These are phyloP conservation scores for Lophura nycthemera DNA, from an alignment of 2,113 vertebrate species.

Conservation along the genomic window DNA sequence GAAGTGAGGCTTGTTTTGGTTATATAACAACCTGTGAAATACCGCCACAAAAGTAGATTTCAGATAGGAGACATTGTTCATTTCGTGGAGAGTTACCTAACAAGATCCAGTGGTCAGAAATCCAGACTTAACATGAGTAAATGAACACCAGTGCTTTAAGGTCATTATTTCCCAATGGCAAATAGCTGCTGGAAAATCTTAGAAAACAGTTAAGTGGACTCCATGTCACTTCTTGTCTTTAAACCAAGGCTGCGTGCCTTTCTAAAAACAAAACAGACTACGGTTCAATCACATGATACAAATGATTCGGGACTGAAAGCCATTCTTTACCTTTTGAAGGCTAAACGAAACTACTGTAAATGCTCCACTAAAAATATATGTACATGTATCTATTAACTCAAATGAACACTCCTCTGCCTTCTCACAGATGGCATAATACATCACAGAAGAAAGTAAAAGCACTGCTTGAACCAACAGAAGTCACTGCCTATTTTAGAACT, in stretches of 20 bases:
- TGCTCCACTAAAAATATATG: background rate
- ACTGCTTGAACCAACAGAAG: background rate
- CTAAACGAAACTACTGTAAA: background rate
- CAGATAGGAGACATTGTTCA: background rate
- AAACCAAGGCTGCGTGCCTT: background rate
- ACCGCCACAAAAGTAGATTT: background rate
- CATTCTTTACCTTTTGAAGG: background rate
- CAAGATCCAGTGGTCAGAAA: background rate
- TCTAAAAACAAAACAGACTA: background rate
- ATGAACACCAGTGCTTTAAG: background rate
- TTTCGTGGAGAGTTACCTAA: background rate
- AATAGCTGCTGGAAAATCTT: background rate
- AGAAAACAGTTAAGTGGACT: background rate
- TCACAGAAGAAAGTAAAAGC: background rate
- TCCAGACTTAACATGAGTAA: background rate
- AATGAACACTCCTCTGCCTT: background rate
- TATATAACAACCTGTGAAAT: slow-evolving; percentile 24
- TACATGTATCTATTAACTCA: background rate
- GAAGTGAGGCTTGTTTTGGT: slow-evolving; percentile 8
- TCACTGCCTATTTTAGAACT: background rate
- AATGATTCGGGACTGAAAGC: background rate
- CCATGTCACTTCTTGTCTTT: background rate
- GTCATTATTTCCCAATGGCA: background rate
- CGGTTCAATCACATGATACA: background rate
- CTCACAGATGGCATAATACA: background rate